These are phyloP conservation scores for Botia almorhae DNA, from an alignment of 2,797 vertebrate species.

Conservation along the genomic window DNA sequence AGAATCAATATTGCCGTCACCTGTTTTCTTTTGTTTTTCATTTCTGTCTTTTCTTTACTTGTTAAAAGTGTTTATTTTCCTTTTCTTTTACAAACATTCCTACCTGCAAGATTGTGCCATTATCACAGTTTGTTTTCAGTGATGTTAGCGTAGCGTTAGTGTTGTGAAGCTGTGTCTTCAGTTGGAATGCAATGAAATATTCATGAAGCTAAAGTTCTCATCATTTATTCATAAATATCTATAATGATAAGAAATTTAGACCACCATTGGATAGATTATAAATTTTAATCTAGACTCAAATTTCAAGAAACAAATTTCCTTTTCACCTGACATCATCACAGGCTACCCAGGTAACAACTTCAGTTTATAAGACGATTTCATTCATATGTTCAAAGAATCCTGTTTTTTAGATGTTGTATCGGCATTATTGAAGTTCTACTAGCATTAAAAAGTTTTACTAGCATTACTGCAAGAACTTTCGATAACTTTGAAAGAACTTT, in stretches of 20 bases:
- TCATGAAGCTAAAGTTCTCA: background rate
- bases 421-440: too few species aligned
- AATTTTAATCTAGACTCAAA: too few species aligned
- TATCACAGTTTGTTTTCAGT: conserved; percentile 45
- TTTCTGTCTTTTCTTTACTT: conserved; percentile 56
- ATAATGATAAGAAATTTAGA: background rate
- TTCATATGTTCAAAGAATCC: too few species aligned
- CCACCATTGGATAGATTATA: too few species aligned
- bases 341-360: too few species aligned
- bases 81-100: conserved; percentile 72
- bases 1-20: conserved; percentile 36
- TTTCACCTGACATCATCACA: too few species aligned
- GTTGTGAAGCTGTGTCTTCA: conserved; percentile 10
- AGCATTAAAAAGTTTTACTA: too few species aligned
- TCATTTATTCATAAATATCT: background rate
- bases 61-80: conserved; percentile 46
- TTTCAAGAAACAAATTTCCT: too few species aligned
- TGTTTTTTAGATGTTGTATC: too few species aligned
- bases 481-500: too few species aligned
- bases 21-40: conserved; percentile 36
- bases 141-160: conserved; percentile 11
- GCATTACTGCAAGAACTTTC: too few species aligned
- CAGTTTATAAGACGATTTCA: too few species aligned
- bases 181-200: conserved; percentile 19
- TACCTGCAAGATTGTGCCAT: conserved; percentile 83